Conservation (phyloP, 2,113 vertebrate species). For the Eidolon helvum region DNA sequence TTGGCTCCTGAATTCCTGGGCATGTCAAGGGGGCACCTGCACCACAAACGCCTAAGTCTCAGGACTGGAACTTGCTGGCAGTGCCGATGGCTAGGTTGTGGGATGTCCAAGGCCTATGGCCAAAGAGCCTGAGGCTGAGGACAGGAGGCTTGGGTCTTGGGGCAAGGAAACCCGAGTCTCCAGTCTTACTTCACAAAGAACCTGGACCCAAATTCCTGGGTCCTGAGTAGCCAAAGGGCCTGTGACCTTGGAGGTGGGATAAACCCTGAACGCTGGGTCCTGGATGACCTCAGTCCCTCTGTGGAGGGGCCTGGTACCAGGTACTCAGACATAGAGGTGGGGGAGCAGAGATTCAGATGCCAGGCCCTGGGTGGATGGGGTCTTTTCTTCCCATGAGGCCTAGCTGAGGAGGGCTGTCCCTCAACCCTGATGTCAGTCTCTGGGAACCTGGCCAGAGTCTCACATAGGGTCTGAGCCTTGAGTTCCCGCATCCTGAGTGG, state of each 20-base stretch:
- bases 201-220: not conserved
- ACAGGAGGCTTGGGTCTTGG: not conserved
- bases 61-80: not conserved
- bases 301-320: not conserved
- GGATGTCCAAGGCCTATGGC: not conserved
- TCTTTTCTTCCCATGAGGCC: not conserved
- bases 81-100: not conserved
- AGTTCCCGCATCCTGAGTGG: not conserved
- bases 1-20: not conserved
- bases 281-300: not conserved
- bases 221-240: not conserved
- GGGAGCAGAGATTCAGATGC: not conserved
- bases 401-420: not conserved
- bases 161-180: not conserved
- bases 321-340: not conserved
- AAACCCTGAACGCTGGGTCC: not conserved
- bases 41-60: not conserved
- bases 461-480: not conserved
- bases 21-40: not conserved
- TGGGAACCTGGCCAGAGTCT: not conserved
- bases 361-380: not conserved
- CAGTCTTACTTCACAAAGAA: not conserved
- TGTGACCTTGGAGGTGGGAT: not conserved
- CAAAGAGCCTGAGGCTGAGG: not conserved
- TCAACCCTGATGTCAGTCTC: not conserved